A percentile compares a stretch with the other conserved stretches of the same genome.
Conservation (phyloP, 2,797 vertebrate species). For the Petrocephalus sullivani region DNA sequence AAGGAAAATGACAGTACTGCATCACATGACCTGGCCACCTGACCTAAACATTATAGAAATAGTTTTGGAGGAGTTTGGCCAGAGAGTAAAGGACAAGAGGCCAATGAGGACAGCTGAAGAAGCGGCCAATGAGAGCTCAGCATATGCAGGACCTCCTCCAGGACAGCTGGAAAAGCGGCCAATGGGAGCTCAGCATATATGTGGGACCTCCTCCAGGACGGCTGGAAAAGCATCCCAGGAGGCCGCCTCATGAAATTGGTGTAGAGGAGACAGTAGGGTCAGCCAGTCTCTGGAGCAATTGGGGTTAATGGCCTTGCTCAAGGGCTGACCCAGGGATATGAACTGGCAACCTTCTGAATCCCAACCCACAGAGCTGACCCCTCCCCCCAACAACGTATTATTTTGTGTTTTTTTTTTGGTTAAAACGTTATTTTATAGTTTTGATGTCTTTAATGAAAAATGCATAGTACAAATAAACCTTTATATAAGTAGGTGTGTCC, state of each 20-base stretch:
- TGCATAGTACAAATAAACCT: no score
- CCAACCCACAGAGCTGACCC: background rate
- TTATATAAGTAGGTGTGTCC: background rate
- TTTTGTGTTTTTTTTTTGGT: background rate
- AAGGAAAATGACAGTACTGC: background rate
- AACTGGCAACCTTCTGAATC: background rate
- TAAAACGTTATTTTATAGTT: background rate
- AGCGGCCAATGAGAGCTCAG: background rate
- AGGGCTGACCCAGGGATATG: background rate
- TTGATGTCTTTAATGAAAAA: background rate
- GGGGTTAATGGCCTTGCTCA: background rate
- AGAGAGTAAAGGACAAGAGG: background rate
- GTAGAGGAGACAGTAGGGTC: background rate
- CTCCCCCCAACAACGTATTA: background rate
- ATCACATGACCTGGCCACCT: background rate
- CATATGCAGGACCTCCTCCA: background rate
- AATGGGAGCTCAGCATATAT: background rate
- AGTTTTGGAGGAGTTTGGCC: background rate
- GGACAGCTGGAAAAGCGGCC: background rate
- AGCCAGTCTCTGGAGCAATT: background rate
- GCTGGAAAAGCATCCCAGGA: background rate
- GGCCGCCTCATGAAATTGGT: background rate
- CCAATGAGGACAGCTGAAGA: background rate
- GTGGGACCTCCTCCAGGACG: background rate
- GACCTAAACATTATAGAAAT: background rate